phyloP scores from a whole-genome alignment of 2,888 invertebrate genomes.

The Amphipoea lucens region DNA sequence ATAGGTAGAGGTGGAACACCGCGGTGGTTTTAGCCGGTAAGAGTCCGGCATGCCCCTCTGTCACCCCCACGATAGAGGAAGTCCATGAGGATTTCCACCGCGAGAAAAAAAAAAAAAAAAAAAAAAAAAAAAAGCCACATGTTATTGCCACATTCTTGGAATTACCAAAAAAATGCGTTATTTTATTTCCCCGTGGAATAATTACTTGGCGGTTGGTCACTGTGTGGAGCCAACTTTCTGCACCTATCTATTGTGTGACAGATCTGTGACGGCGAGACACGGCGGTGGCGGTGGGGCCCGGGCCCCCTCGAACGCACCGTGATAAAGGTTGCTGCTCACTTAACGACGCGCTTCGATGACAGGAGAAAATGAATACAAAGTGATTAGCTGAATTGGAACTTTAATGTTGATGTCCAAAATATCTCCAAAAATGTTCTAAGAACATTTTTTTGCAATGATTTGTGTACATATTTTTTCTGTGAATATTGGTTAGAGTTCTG shows the following conservation, averaged over 20 bases:
- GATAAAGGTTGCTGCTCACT: constrained; percentile 35
- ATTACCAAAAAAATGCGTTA: too few relatives aligned
- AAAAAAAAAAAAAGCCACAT: too few relatives aligned
- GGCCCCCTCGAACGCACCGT: constrained; percentile 17
- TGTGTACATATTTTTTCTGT: neutral
- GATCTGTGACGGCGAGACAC: neutral
- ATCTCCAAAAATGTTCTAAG: neutral
- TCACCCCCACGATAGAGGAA: too few relatives aligned
- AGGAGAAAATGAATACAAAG: constrained; percentile 14
- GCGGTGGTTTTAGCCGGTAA: too few relatives aligned
- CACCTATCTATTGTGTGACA: too few relatives aligned
- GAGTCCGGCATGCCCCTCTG: too few relatives aligned
- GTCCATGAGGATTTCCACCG: too few relatives aligned
- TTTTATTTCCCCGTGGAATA: neutral
- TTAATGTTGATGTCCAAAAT: constrained; percentile 5
- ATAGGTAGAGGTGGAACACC: too few relatives aligned
- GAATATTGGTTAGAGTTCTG: neutral
- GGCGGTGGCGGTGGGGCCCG: neutral
- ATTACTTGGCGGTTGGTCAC: neutral
- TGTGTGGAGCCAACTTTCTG: neutral
- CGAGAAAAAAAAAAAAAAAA: too few relatives aligned
- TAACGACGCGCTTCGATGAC: constrained; percentile 23
- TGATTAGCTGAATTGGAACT: constrained; percentile 5
- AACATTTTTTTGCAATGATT: neutral
- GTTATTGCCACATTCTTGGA: too few relatives aligned